Conservation (phyloP, 2,888 invertebrate species). For the Platycnemis pennipes region DNA sequence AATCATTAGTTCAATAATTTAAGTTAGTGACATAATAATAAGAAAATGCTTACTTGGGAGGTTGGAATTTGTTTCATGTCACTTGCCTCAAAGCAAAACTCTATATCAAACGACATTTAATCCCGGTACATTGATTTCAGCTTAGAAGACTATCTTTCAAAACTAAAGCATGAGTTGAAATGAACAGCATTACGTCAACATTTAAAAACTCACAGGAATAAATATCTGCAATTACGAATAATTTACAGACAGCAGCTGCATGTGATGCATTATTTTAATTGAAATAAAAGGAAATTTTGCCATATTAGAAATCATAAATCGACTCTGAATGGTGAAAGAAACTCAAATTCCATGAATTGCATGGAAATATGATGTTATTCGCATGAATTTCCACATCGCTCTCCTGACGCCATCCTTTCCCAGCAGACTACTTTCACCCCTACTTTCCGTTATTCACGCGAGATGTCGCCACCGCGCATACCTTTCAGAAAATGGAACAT, state of each 20-base stretch:
- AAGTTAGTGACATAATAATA: neutral
- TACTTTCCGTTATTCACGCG: neutral
- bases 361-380: neutral
- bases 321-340: neutral
- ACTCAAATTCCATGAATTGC: constrained; percentile 2
- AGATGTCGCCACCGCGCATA: neutral
- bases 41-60: constrained; percentile 53
- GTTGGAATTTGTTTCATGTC: constrained; percentile 64
- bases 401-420: neutral
- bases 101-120: constrained; percentile 44
- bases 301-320: neutral
- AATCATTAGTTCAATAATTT: neutral
- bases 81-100: constrained; percentile 45
- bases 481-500: neutral
- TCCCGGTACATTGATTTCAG: neutral
- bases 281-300: constrained; percentile 7
- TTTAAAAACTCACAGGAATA: neutral
- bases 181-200: neutral
- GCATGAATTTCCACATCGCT: constrained; percentile 32
- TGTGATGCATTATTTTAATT: neutral
- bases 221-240: neutral
- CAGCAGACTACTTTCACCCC: constrained; percentile 24
- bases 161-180: neutral
- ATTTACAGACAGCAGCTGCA: neutral
- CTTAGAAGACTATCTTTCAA: neutral